These are phyloP conservation scores for Xestia ashworthii DNA, from an alignment of 2,888 invertebrate species.

Conservation along the genomic window DNA sequence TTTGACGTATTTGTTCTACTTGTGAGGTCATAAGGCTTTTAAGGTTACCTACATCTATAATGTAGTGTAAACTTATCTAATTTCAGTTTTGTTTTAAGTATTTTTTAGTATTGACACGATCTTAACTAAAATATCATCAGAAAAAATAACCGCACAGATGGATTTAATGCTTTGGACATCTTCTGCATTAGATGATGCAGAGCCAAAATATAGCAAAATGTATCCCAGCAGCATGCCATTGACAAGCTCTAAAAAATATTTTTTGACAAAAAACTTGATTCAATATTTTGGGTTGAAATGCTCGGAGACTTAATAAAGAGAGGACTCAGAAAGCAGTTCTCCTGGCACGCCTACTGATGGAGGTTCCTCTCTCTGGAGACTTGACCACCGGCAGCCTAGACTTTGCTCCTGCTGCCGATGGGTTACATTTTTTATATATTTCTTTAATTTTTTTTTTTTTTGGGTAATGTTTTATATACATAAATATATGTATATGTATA, in stretches of 20 bases:
- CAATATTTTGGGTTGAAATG: background rate
- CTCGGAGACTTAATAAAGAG: background rate
- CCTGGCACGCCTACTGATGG: no score
- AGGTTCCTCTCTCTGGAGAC: no score
- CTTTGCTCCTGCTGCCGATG: no score
- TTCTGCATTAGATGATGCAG: background rate
- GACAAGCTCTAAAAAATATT: background rate
- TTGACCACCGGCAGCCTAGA: no score
- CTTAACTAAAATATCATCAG: background rate
- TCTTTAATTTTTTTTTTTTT: no score
- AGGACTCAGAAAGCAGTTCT: background rate
- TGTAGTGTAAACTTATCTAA: background rate
- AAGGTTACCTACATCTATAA: background rate
- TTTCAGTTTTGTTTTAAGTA: background rate
- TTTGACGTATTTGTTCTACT: conserved; percentile 2
- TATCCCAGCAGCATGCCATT: background rate
- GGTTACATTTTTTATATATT: no score
- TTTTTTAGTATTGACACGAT: background rate
- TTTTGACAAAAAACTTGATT: background rate
- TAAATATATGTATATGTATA: no score
- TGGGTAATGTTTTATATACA: no score
- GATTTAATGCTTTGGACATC: background rate
- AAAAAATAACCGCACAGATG: background rate
- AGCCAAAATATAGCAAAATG: background rate
- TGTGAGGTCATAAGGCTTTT: no score